These are phyloP conservation scores for Emys orbicularis DNA, from an alignment of 2,797 vertebrate species.

Conservation along the genomic window DNA sequence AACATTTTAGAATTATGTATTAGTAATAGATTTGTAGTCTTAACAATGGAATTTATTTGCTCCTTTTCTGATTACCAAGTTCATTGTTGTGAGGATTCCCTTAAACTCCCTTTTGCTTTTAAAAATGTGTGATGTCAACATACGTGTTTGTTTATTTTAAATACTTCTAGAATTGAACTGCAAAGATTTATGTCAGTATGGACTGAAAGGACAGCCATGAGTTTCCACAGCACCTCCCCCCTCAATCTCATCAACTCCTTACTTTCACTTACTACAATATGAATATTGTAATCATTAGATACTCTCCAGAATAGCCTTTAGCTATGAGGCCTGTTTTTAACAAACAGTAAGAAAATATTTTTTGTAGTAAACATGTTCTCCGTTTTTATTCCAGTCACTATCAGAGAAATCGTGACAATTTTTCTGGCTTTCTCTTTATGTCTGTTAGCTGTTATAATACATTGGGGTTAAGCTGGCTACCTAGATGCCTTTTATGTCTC, in stretches of 20 bases:
- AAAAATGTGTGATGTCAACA: background rate
- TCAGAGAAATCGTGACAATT: background rate
- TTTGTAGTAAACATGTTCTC: background rate
- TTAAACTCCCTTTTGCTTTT: background rate
- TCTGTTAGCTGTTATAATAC: background rate
- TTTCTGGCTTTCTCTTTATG: background rate
- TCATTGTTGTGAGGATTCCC: background rate
- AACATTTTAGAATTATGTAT: background rate
- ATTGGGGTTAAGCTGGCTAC: accelerated
- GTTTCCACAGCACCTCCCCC: background rate
- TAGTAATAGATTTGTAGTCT: background rate
- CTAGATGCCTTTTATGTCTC: background rate
- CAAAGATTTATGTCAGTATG: background rate
- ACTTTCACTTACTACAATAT: background rate
- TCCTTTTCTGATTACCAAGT: background rate
- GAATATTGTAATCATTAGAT: background rate
- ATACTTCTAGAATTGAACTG: background rate
- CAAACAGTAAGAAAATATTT: no score
- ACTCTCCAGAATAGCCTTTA: background rate
- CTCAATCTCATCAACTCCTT: background rate
- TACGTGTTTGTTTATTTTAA: background rate
- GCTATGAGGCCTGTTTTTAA: background rate
- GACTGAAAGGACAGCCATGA: accelerated
- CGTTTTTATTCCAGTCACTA: background rate
- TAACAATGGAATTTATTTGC: background rate